Evolutionary conservation across 2,888 invertebrate species (phyloP).

Genomic region (Drosophila histrio): DNA sequence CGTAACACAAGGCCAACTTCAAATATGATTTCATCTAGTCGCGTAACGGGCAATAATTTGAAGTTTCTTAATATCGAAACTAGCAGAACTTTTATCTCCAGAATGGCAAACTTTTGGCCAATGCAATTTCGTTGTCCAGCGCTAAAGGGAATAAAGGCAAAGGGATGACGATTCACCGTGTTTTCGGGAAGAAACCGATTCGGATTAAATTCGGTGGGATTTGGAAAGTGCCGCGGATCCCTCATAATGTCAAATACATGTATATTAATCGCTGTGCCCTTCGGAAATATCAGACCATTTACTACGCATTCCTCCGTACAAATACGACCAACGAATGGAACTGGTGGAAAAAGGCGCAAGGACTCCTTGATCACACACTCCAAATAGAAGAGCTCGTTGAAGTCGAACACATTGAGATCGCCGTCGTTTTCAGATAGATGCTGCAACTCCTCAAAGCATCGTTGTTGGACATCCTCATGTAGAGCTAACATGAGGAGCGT

Average conservation of each 20-base stretch:
- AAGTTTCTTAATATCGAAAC: slow-evolving; percentile 86
- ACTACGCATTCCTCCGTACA: slow-evolving; percentile 64
- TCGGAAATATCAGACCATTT: slow-evolving; percentile 84
- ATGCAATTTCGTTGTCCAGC: slow-evolving; percentile 89
- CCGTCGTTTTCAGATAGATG: slow-evolving; percentile 77
- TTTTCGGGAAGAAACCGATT: slow-evolving; percentile 88
- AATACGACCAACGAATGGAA: slow-evolving; percentile 85
- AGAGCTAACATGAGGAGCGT: slow-evolving; percentile 85
- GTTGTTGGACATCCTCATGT: slow-evolving; percentile 84
- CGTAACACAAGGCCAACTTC: slow-evolving; percentile 84
- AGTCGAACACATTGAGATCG: slow-evolving; percentile 69
- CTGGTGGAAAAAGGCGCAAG: slow-evolving; percentile 86
- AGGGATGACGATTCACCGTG: slow-evolving; percentile 86
- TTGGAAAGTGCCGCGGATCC: slow-evolving; percentile 87
- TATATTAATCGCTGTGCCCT: slow-evolving; percentile 85
- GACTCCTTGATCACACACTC: slow-evolving; percentile 87
- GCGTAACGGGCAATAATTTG: slow-evolving; percentile 85
- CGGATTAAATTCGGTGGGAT: slow-evolving; percentile 88
- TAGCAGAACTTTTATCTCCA: slow-evolving; percentile 87
- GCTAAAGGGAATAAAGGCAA: slow-evolving; percentile 88
- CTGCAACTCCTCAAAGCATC: slow-evolving; percentile 84
- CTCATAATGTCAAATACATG: slow-evolving; percentile 88
- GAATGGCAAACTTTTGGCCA: slow-evolving; percentile 88
- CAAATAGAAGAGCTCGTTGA: slow-evolving; percentile 83
- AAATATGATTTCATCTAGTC: slow-evolving; percentile 84